These are phyloP conservation scores for Sinopyrophorus schimmeli DNA, from an alignment of 2,888 invertebrate species.

Conservation along the genomic window DNA sequence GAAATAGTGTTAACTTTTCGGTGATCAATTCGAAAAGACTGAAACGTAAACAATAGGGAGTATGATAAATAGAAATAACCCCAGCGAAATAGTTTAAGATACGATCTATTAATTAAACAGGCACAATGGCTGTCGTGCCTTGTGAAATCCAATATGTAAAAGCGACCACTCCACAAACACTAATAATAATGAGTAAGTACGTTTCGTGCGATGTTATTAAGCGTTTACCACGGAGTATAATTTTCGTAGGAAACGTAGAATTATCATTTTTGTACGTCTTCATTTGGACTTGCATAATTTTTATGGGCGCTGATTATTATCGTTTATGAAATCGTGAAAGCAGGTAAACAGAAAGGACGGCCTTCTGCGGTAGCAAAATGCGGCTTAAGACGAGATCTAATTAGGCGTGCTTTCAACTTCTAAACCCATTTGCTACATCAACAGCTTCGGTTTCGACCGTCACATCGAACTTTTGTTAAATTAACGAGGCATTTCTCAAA, in stretches of 20 bases:
- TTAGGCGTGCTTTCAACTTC: conserved; percentile 18
- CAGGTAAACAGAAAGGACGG: conserved; percentile 5
- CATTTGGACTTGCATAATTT: conserved; percentile 4
- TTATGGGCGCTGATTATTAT: conserved; percentile 2
- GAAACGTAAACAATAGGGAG: no score
- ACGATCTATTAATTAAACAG: conserved; percentile 19
- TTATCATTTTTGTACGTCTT: conserved; percentile 14
- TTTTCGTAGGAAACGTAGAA: conserved; percentile 5
- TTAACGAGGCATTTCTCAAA: no score
- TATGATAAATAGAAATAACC: no score
- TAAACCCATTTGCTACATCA: conserved; percentile 23
- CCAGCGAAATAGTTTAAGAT: no score
- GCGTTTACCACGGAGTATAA: conserved; percentile 11
- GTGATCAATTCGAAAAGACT: no score
- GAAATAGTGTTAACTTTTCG: no score
- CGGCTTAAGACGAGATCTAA: conserved; percentile 21
- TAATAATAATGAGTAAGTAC: conserved; percentile 4
- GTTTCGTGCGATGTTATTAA: conserved; percentile 14
- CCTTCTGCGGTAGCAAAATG: conserved; percentile 11
- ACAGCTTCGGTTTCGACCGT: conserved; percentile 10
- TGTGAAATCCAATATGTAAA: conserved; percentile 9
- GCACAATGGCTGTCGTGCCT: conserved; percentile 13
- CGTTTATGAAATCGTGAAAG: no score
- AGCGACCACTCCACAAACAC: conserved; percentile 5
- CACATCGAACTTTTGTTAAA: conserved; percentile 14